Evolutionary conservation across 1,140 invertebrate species (phyloP), one percentile per base, ranked within the genome.

Genomic region (Onthophagus taurus): DNA sequence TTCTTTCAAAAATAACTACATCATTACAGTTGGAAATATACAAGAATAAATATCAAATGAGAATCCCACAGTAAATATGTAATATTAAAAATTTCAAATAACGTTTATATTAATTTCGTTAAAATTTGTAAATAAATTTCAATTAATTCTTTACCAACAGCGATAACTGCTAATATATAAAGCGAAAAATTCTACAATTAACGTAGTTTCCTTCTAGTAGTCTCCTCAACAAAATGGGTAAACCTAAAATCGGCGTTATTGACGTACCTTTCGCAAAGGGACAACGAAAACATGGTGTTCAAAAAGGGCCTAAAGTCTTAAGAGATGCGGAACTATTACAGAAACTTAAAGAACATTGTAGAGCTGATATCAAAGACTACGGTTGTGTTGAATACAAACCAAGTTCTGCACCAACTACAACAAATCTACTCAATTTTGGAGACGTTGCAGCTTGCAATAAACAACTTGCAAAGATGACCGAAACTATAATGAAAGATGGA

Each of bases 241-340:
- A 61, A 34, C 45, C 49, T 9, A 70, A 65, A 67, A 69, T 83
- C 6, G 82, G 79, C 30, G 71, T 84, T 47, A 66, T 83, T 31
- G 81, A 81, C n/a, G 80, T 83, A 29, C 81, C 81, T 20, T 83
- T 84, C 54, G 76, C 78, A 43, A 83, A 83, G 57, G 81, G 82
- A 4, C 81, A 83, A 62, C 64, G 66, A 26, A 77, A 75, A 50
- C 67, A 65, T 48, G 77, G 77, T 12, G 75, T 77, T 2, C 74
- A 69, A 34, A 56, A 72, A 26, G 76, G 72, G 3, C 77, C 77
- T 0, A 67, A 71, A n/a, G 61, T 66, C 2, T 54, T 79, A 20
- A 64, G 76, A 26, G 56, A 71, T 31, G 63, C 65, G 11, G 73
- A 71, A 2, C 56, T 75, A 9, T 50, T 74, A 8, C 56, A 68